Percentiles rank a stretch among this genome's conserved stretches.
These are phyloP conservation scores for Acanthosepion lycidas DNA, from an alignment of 2,888 invertebrate genomes.

Conservation along the genomic window DNA sequence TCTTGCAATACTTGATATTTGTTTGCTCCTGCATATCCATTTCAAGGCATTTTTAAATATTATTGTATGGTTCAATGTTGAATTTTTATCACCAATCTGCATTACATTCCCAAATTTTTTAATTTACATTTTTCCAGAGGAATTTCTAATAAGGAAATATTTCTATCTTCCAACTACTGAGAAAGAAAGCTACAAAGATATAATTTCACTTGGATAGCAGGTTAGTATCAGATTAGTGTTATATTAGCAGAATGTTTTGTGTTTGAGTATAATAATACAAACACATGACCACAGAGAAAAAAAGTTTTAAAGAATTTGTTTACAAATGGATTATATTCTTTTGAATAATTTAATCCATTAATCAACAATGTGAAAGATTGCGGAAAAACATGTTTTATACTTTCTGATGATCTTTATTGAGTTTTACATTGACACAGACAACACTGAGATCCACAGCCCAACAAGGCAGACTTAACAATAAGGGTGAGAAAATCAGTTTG, in stretches of 20 bases:
- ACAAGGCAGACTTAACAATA: constrained; percentile 40
- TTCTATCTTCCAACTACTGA: no score
- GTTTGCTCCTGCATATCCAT: neutral
- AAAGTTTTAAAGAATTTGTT: neutral
- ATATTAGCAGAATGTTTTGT: no score
- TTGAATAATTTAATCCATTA: neutral
- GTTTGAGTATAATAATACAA: neutral
- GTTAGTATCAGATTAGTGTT: neutral
- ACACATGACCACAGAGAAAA: neutral
- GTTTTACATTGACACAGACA: constrained; percentile 24
- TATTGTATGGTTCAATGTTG: no score
- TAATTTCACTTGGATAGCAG: neutral
- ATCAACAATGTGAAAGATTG: neutral
- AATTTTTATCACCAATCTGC: neutral
- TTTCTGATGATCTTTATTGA: constrained; percentile 22
- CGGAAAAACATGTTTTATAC: neutral
- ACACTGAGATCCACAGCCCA: neutral
- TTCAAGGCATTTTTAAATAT: neutral
- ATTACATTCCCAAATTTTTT: neutral
- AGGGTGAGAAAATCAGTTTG: constrained; percentile 38
- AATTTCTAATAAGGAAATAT: no score
- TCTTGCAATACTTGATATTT: neutral
- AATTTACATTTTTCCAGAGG: neutral
- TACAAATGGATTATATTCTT: neutral
- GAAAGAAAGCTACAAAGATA: no score